phyloP scores from a whole-genome alignment of 2,113 vertebrate genomes.

The Prunella fulvescens region DNA sequence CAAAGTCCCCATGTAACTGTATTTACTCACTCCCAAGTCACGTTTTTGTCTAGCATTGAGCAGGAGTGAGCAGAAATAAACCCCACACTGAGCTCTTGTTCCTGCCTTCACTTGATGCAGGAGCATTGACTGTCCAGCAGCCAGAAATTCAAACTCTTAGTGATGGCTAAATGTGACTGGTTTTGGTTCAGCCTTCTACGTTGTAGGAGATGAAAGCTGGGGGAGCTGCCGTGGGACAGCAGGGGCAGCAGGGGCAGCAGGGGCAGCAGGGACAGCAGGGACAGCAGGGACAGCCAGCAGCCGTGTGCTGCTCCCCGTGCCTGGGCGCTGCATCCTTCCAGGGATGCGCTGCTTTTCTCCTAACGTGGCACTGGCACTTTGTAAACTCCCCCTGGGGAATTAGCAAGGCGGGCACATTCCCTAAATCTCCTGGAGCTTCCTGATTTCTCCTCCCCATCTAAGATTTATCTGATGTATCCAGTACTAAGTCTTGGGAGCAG shows the following conservation, averaged over 20 bases:
- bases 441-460: neutral
- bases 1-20: neutral
- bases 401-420: neutral
- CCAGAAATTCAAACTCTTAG: neutral
- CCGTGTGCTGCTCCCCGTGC: neutral
- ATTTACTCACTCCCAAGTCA: neutral
- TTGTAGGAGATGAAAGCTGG: rapidly evolving
- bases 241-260: neutral
- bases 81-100: neutral
- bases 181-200: neutral
- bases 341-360: neutral
- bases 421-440: neutral
- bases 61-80: neutral
- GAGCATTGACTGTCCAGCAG: neutral
- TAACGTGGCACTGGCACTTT: rapidly evolving
- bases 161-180: neutral
- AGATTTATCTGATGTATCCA: neutral
- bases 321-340: neutral
- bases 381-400: neutral
- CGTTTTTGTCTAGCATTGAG: neutral
- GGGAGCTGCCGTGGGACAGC: neutral
- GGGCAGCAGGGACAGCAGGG: neutral
- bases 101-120: neutral
- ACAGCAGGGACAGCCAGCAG: neutral
- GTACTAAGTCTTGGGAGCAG: neutral